Evolutionary conservation across 1,140 invertebrate species (phyloP).

Genomic region (Atta cephalotes): DNA sequence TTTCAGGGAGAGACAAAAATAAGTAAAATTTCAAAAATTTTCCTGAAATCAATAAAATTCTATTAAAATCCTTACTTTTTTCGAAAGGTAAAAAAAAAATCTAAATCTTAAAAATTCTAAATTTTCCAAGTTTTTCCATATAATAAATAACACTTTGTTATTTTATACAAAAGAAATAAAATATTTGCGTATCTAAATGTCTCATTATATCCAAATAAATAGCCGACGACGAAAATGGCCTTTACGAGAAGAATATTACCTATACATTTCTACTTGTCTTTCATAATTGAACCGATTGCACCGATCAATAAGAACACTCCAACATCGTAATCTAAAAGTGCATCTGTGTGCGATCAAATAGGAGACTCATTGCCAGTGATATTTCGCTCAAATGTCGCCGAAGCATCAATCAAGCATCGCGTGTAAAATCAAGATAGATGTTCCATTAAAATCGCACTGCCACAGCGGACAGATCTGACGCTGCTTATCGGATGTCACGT

Average conservation of each 20-base stretch:
- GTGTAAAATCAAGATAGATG: constrained; percentile 54
- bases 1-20: no score
- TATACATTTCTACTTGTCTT: neutral
- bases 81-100: no score
- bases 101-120: no score
- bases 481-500: constrained; percentile 50
- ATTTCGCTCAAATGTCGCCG: constrained; percentile 24
- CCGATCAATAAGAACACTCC: neutral
- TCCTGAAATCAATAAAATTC: no score
- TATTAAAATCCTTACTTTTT: no score
- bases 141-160: no score
- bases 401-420: constrained; percentile 19
- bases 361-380: neutral
- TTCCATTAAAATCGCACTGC: constrained; percentile 55
- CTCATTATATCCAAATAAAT: neutral
- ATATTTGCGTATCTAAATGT: neutral
- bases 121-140: no score
- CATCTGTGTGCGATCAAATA: neutral
- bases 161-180: neutral
- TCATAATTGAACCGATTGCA: neutral
- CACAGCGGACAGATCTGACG: constrained; percentile 1
- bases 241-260: neutral
- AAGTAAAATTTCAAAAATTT: no score
- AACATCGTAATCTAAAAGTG: neutral
- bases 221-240: neutral